Evolutionary conservation across 2,888 invertebrate genomes (phyloP), one percentile per base, ranked within the genome.

Genomic region (Epiperipatus broadwayi): DNA sequence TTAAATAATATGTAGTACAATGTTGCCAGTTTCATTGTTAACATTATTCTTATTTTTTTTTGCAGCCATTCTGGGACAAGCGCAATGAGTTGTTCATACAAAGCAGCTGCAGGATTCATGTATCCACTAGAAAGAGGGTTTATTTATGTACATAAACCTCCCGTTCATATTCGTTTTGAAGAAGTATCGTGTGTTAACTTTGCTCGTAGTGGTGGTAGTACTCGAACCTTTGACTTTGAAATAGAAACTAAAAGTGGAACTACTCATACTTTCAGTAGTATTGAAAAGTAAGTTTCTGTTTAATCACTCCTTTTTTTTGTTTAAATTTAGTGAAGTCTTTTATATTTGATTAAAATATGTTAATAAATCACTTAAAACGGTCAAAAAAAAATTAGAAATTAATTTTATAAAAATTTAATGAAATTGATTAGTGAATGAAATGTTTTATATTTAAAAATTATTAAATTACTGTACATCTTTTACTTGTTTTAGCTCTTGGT

Each of bases 71-170:
- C 80, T 49, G 76, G 80, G 40, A 78, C 81, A 2, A 79, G 87
- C 1, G 87, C 87, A 0, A 73, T 95, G 36, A 75, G 81, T 35
- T 97, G 95, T 58, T 93, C 95, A 0, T 93, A 87, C 65, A 93
- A 91, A 60, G 93, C 95, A 5, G 84, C 93, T 1, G 91, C 91
- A 1, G 97, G 97, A 1, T 80, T 85, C 55, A 64, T 99, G 35
- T 99, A 97, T 63, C 97, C 97, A 0, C 61, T 99, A 30, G 97
- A 97, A 60, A 72, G 93, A 51, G 93, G 97, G 7, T 93, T 97
- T 56, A 91, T 97, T 49, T 97, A 89, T 57, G 84, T 97, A 2
- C 93, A 95, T 62, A 97, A 97, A 57, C 97, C 97, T 1, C 93
- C 97, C 0, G 73, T 97, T 43, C 93, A 95, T 53, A 85, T 97